A percentile compares a stretch with the other conserved stretches of the same genome.
phyloP scores from a whole-genome alignment of 2,888 invertebrate genomes.

The Tetanocera ferruginea region DNA sequence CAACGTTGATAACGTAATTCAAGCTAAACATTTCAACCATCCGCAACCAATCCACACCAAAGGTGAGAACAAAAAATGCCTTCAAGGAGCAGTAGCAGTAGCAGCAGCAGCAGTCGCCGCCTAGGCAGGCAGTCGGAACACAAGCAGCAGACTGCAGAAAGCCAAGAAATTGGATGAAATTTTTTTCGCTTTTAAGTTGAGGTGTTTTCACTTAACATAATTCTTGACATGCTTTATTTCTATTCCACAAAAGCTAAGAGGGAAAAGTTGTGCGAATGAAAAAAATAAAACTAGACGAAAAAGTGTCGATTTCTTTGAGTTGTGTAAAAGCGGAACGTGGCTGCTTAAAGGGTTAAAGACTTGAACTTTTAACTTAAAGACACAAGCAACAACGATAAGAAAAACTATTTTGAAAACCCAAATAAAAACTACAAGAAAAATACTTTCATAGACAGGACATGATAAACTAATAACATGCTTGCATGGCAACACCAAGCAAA shows the following conservation, averaged over 20 bases:
- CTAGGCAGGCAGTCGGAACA: not conserved
- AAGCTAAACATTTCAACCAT: slow-evolving; percentile 16
- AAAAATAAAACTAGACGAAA: not conserved
- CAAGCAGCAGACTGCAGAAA: not conserved
- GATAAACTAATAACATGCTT: not conserved
- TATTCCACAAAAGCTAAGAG: not conserved
- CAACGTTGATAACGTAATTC: slow-evolving; percentile 29
- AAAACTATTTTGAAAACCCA: not conserved
- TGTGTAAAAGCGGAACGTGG: not conserved
- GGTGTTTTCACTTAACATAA: slow-evolving; percentile 45
- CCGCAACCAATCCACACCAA: slow-evolving; percentile 24
- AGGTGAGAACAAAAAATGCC: slow-evolving; percentile 26
- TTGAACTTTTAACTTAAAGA: not conserved
- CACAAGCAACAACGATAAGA: not conserved
- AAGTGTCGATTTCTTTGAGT: slow-evolving; percentile 9
- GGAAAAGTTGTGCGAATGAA: not conserved
- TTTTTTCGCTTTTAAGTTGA: slow-evolving; percentile 25
- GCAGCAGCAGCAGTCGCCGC: not conserved
- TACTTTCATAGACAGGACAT: not conserved
- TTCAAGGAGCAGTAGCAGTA: not conserved
- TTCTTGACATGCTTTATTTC: slow-evolving; percentile 42
- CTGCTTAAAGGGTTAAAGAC: not conserved
- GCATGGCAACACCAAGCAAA: not conserved
- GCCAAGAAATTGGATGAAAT: slow-evolving; percentile 39
- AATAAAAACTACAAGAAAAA: not conserved